A percentile compares a stretch with the other conserved stretches of the same genome.
These are phyloP conservation scores for Amblyteles armatorius DNA, from an alignment of 2,888 invertebrate genomes.

Conservation along the genomic window DNA sequence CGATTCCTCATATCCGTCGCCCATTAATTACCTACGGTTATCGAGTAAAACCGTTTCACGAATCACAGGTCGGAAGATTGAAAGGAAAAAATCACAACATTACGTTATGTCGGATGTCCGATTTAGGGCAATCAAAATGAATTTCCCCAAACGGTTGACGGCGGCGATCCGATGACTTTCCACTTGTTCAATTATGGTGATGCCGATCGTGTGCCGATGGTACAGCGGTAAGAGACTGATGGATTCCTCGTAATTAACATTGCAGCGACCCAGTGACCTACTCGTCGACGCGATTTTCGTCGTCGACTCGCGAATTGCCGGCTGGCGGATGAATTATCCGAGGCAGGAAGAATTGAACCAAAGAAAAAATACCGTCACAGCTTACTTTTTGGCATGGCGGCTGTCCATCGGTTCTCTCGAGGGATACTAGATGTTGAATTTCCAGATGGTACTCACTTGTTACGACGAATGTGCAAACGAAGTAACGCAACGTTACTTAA, in stretches of 20 bases:
- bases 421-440: neutral
- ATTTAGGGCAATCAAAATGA: neutral
- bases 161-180: slow-evolving; percentile 21
- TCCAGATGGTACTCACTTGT: neutral
- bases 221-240: slow-evolving; percentile 72
- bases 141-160: slow-evolving; percentile 1
- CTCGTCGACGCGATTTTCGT: slow-evolving; percentile 72
- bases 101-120: neutral
- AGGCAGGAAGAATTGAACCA: neutral
- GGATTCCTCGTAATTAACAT: slow-evolving; percentile 79
- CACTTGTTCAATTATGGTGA: slow-evolving; percentile 5
- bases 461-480: neutral
- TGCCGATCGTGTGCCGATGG: slow-evolving; percentile 46
- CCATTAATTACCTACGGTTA: neutral
- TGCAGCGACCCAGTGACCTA: slow-evolving; percentile 80
- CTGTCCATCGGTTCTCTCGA: neutral
- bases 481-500: neutral
- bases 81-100: neutral
- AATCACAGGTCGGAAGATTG: neutral
- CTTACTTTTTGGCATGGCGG: neutral
- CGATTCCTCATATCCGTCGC: neutral
- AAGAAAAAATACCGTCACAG: neutral
- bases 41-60: neutral
- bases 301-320: slow-evolving; percentile 48
- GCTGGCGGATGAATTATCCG: neutral